A percentile compares a stretch with the other conserved stretches of the same genome.
Conservation (phyloP, 1,140 invertebrate species). For the Plectrocnemia conspersa region DNA sequence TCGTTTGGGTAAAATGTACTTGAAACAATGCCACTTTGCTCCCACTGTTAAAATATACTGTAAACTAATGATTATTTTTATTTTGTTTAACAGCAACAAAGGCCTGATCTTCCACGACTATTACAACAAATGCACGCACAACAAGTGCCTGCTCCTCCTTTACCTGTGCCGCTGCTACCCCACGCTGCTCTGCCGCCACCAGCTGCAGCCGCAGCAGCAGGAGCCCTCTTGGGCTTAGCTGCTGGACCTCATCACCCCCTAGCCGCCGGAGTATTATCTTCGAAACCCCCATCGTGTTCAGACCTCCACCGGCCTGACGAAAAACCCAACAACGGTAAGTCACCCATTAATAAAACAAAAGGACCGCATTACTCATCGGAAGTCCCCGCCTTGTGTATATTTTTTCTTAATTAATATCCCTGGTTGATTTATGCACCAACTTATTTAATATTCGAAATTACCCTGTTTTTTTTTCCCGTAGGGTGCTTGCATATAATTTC, state of each 20-base stretch:
- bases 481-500: conserved; percentile 11
- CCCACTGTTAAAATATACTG: neutral
- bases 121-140: conserved; percentile 89
- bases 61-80: neutral
- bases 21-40: neutral
- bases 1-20: too few relatives aligned
- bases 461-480: neutral
- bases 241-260: conserved; percentile 63
- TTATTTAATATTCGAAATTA: conserved; percentile 16
- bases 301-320: conserved; percentile 65
- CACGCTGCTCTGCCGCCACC: conserved; percentile 66
- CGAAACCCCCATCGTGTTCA: conserved; percentile 54
- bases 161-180: conserved; percentile 59
- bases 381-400: too few relatives aligned
- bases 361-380: too few relatives aligned
- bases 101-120: conserved; percentile 68
- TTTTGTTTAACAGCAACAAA: conserved; percentile 64
- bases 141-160: conserved; percentile 73
- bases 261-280: conserved; percentile 40
- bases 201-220: conserved; percentile 51
- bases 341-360: neutral
- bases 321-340: conserved; percentile 66
- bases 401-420: conserved; percentile 15
- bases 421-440: conserved; percentile 16
- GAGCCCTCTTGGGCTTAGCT: conserved; percentile 52